A percentile compares a stretch with the other conserved stretches of the same genome.
Evolutionary conservation across 2,113 vertebrate species (phyloP).

Genomic region (Gadus chalcogrammus): DNA sequence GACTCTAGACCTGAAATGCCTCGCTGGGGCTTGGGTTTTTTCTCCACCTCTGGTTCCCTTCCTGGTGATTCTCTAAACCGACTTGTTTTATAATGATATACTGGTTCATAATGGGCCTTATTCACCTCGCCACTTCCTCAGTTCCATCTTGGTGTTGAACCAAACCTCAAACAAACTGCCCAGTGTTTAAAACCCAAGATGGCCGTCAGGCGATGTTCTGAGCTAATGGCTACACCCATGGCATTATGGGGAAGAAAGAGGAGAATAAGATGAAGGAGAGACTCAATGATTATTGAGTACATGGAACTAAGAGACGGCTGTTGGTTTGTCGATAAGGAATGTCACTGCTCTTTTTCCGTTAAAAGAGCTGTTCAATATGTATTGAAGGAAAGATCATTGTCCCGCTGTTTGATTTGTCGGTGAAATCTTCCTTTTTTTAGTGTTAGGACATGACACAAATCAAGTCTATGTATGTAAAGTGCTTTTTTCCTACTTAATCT

Average conservation of each 20-base stretch:
- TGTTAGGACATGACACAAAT: slow-evolving; percentile 13
- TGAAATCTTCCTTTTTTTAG: slow-evolving; percentile 29
- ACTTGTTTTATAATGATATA: too few relatives aligned
- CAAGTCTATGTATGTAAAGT: slow-evolving; percentile 12
- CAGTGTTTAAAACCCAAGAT: too few relatives aligned
- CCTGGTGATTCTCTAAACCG: too few relatives aligned
- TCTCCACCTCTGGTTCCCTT: too few relatives aligned
- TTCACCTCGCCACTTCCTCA: too few relatives aligned
- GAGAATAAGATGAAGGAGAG: slow-evolving; percentile 8
- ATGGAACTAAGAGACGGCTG: slow-evolving; percentile 4
- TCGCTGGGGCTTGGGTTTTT: too few relatives aligned
- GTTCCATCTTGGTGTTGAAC: too few relatives aligned
- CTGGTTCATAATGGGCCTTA: too few relatives aligned
- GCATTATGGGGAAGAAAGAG: slow-evolving; percentile 32
- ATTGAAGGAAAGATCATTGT: slow-evolving; percentile 35
- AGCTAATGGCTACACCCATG: slow-evolving; percentile 30
- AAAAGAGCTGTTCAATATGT: slow-evolving; percentile 26
- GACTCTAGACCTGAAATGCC: too few relatives aligned
- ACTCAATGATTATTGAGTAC: slow-evolving; percentile 18
- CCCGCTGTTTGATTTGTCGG: slow-evolving; percentile 1
- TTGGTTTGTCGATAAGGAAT: slow-evolving; percentile 28
- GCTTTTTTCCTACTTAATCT: not conserved
- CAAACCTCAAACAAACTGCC: too few relatives aligned
- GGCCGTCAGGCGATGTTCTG: too few relatives aligned
- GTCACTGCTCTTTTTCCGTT: slow-evolving; percentile 18